Percentiles rank a stretch among this genome's conserved stretches.
These are phyloP conservation scores for Kobus ellipsiprymnus DNA, from an alignment of 2,113 vertebrate genomes.

Conservation along the genomic window DNA sequence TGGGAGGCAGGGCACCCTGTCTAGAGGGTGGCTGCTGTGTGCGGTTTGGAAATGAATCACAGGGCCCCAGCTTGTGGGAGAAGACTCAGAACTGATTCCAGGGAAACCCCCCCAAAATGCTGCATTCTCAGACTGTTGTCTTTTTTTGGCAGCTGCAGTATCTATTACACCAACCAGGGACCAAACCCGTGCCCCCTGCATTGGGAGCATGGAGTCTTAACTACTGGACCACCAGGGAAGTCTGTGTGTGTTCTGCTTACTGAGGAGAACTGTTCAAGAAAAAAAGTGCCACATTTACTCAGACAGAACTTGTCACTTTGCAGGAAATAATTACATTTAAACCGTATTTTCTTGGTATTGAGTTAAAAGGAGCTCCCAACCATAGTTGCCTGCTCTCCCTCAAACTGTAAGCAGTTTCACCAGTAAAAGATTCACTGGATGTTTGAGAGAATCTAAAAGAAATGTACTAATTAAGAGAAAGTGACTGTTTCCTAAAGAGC, in stretches of 20 bases:
- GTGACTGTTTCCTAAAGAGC: not conserved
- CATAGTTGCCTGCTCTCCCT: not conserved
- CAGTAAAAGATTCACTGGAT: not conserved
- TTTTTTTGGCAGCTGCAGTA: not conserved
- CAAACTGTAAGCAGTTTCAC: not conserved
- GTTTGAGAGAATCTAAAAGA: not conserved
- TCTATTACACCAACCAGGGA: not conserved
- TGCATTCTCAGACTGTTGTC: not conserved
- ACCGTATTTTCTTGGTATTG: not conserved
- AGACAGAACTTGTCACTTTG: not conserved
- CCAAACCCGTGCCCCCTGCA: not conserved
- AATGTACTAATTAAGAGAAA: not conserved
- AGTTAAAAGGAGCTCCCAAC: not conserved
- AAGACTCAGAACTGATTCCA: not conserved
- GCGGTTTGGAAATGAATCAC: not conserved
- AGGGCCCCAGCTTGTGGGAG: not conserved
- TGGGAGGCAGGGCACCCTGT: not conserved
- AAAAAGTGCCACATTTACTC: not conserved
- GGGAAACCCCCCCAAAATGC: not conserved
- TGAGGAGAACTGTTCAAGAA: not conserved
- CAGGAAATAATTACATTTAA: not conserved
- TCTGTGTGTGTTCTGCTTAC: not conserved
- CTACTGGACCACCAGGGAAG: not conserved
- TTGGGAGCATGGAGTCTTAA: not conserved
- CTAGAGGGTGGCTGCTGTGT: not conserved